A percentile compares a stretch with the other conserved stretches of the same genome.
Evolutionary conservation across 2,113 vertebrate species (phyloP).

Genomic region (Eupsittula cactorum): DNA sequence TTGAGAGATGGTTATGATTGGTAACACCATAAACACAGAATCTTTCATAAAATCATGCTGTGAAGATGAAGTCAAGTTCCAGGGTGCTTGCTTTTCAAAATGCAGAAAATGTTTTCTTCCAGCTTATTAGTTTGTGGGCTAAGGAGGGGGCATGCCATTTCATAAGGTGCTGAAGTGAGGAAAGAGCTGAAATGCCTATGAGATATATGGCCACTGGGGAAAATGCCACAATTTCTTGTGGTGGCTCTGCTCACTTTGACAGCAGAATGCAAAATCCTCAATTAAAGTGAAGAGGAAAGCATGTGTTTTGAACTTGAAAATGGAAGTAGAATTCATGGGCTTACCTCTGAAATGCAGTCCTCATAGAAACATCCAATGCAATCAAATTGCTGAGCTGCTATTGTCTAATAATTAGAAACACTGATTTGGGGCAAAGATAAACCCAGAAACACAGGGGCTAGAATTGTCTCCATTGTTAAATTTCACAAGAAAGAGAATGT

Average conservation of each 20-base stretch:
- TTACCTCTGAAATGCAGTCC: not conserved
- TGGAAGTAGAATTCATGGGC: not conserved
- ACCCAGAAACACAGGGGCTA: not conserved
- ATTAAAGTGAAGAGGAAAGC: not conserved
- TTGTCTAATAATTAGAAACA: not conserved
- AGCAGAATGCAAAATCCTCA: too few species aligned
- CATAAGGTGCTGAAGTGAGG: not conserved
- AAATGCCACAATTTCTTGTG: not conserved
- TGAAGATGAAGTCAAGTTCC: not conserved
- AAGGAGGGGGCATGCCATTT: accelerated
- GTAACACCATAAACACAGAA: not conserved
- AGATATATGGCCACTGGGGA: not conserved
- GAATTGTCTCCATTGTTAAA: not conserved
- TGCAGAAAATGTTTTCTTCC: not conserved
- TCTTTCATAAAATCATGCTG: not conserved
- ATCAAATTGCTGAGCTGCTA: not conserved
- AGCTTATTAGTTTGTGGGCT: not conserved
- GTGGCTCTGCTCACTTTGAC: not conserved
- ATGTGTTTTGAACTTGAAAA: not conserved
- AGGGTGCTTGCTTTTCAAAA: not conserved
- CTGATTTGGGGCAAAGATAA: not conserved
- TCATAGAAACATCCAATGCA: not conserved
- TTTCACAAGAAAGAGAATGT: not conserved
- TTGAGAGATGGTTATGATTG: not conserved
- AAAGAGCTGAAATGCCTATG: not conserved